Evolutionary conservation across 2,113 vertebrate species (phyloP).

Genomic region (Xenopus laevis): DNA sequence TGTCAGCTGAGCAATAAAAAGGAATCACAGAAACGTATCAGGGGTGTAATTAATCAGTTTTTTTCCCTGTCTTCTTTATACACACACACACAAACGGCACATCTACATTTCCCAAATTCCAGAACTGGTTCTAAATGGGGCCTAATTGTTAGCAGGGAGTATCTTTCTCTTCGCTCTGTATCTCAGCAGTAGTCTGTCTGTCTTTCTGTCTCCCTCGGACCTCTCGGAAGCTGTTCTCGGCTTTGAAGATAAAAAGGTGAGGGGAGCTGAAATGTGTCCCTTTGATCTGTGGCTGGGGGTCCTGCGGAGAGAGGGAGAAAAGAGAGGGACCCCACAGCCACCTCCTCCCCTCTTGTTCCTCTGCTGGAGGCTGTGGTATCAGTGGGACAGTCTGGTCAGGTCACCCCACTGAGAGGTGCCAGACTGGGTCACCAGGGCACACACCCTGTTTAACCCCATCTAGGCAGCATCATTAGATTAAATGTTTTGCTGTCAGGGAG

Average conservation of each 20-base stretch:
- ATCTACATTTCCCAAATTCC: background rate
- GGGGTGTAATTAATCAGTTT: no score
- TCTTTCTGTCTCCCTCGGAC: constrained; percentile 29
- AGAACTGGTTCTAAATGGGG: background rate
- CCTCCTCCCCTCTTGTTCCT: constrained; percentile 57
- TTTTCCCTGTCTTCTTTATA: no score
- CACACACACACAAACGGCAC: no score
- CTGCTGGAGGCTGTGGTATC: constrained; percentile 74
- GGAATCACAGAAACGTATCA: no score
- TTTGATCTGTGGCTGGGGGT: constrained; percentile 71
- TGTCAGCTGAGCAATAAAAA: no score
- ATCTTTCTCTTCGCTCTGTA: constrained; percentile 3
- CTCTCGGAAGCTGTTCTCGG: constrained; percentile 49
- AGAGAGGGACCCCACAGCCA: constrained; percentile 45
- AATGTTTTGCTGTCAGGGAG: no score
- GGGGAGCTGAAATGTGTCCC: constrained; percentile 62
- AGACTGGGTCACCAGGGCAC: constrained; percentile 64
- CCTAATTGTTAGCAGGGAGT: constrained; percentile 5
- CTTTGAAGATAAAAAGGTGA: constrained; percentile 65
- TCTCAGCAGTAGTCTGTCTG: constrained; percentile 30
- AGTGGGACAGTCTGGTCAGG: constrained; percentile 69
- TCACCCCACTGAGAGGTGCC: constrained; percentile 82
- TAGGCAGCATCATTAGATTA: no score
- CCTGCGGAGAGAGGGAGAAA: constrained; percentile 53
- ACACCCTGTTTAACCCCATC: constrained; percentile 17